Base-by-base conservation (phyloP, 2,888 invertebrate genomes). In the Pterobdella sp. region DNA sequence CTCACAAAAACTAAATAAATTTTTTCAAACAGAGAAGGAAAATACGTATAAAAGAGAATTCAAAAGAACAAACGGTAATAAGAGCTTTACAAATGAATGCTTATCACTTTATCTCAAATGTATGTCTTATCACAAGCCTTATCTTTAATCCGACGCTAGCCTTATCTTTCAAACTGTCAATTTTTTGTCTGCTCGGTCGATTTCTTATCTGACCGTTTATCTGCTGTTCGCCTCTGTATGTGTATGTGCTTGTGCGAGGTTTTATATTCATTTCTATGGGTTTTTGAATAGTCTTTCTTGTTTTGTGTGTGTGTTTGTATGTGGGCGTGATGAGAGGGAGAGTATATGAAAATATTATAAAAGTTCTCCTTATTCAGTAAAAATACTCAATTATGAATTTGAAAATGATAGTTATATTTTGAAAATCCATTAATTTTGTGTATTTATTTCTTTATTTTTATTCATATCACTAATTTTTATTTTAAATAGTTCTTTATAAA, bases 141-240 rank as follows among this genome's bases (percentile, higher is more conserved):
- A 71, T 71, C 71, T 60, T 63, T 71, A 71, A 71, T 71, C 71
- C 71, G 71, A 71, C 52, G 60, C 71, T 34, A 34, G 60, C 63
- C 71, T 71, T 71, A 71, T 71, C 71, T 34, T 26, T n/a, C 26
- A 71, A 71, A 71, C 63, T 71, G 71, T 71, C 71, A 71, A 71
- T 71, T 63, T 69, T 71, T 63, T 34, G 71, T 71, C 60, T 71
- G 63, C 63, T 63, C 60, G 34, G 35, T 71, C 71, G 71, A 49
- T 49, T 60, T 35, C 56, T 71, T 71, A 63, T 71, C 60, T 34
- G 63, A 56, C 63, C 34, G 60, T 49, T 63, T 42, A 71, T 71
- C 63, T 71, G 34, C 31, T 42, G 49, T 34, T 32, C 26, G 60
- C n/a, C 63, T 42, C 26, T 71, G n/a, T 37, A 52, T 56, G 35